Evolutionary conservation across 1,140 invertebrate genomes (phyloP), one percentile per base, ranked within the genome.

Genomic region (Geopemphigus sp.): DNA sequence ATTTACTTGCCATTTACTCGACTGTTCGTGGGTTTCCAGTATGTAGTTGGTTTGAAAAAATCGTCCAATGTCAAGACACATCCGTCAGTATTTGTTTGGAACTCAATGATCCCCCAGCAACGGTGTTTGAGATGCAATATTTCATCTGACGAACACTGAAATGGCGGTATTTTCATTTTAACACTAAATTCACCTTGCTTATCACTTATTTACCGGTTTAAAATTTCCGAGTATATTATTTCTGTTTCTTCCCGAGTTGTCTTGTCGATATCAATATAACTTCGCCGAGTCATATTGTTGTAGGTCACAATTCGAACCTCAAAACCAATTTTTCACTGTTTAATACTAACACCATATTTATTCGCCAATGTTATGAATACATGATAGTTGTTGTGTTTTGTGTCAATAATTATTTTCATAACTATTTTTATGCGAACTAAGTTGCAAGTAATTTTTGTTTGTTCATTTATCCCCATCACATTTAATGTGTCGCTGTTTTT

Each of bases 141-240:
- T 57, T 57, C 73, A 26, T 76, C 56, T 76, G 53, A 57, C 32
- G 56, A 24, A 45, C 32, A 59, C 73, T 76, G 56, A 74, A 74
- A 76, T 76, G 73, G 73, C 73, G 73, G 73, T 76, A 76, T 76
- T 76, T 76, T 70, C 45, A 70, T 70, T 53, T 70, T 70, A 56
- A 76, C 73, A 76, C 53, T 74, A 57, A 76, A 61, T 76, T 76
- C 54, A 45, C 32, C 14, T 59, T 29, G 73, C 72, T 74, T 74
- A 74, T 74, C 72, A 74, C 53, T 74, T 57, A 15, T 74, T 57
- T 74, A 19, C 72, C 72, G 26, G 72, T 74, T 57, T 26, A 26
- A 50, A n/a, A 11, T 70, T 50, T 14, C 66, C 24, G 50, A 70
- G 50, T 11, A 70, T 50, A 26, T 22, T 53, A 19, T 19, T 50